Base-by-base conservation (phyloP, 2,888 invertebrate species). In the Netelia inedita region DNA sequence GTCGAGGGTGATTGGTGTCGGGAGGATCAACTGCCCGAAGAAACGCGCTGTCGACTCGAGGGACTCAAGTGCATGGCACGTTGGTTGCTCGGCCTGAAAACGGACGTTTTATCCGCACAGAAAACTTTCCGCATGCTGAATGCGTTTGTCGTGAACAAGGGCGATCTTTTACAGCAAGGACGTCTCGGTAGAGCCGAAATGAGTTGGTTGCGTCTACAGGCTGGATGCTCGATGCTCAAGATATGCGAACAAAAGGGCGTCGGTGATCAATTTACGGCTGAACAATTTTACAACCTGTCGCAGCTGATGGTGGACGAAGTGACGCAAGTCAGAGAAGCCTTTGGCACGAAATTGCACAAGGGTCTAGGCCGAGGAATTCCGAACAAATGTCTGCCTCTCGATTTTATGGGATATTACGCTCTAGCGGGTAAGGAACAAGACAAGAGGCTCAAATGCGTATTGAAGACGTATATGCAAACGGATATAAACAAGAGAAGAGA, bases 241-340 rank as follows among this genome's bases (percentile, higher is more conserved):
- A 97, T 99, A 69, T 98, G 98, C 94, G 98, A 99, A 92, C 99
- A 99, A 94, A 98, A 98, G 92, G 98, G 98, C 69, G 99, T 98
- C 75, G 98, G 98, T 0, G 98, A 99, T 94, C 98, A 98, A 93
- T 98, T 98, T 93, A 98, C 97, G 1, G 97, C 98, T 0, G 98
- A 98, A 90, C 99, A 99, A 94, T 99, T 98, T 94, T 98, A 98
- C 93, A 98, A 98, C 92, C 95, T 99, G 46, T 98, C 99, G 1
- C 96, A 97, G 91, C 95, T 99, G 82, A 98, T 99, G 96, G 96
- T 97, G 91, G 96, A 97, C 87, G 97, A 97, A 76, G 97, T 98
- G 78, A 95, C 96, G 73, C 96, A 98, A 95, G 99, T 99, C 0
- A 95, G 98, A 89, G 97, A 98, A 94, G 95, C 96, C 71, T 99